phyloP scores from a whole-genome alignment of 2,797 vertebrate genomes.

The Remorina albescens region DNA sequence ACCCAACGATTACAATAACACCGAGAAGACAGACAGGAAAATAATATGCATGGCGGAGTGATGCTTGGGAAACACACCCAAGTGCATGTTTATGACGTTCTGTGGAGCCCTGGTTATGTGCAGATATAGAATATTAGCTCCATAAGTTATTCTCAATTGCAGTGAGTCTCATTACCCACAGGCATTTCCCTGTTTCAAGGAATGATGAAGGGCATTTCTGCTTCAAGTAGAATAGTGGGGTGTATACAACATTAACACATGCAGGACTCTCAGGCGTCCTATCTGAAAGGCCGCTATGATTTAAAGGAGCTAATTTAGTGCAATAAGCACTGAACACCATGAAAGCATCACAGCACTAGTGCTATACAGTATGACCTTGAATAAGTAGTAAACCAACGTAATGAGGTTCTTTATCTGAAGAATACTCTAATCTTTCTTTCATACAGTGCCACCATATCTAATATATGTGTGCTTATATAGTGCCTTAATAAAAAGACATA shows the following conservation, averaged over 20 bases:
- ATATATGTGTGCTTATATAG: slow-evolving; percentile 75
- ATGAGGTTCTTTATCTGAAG: slow-evolving; percentile 81
- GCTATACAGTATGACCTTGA: slow-evolving; percentile 81
- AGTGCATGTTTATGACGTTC: slow-evolving; percentile 81
- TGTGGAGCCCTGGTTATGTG: slow-evolving; percentile 77
- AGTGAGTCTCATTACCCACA: slow-evolving; percentile 84
- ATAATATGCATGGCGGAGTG: slow-evolving; percentile 75
- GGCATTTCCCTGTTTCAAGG: slow-evolving; percentile 80
- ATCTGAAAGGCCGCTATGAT: slow-evolving; percentile 81
- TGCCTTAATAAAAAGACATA: slow-evolving; percentile 81
- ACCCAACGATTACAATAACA: slow-evolving; percentile 62
- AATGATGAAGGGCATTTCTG: slow-evolving; percentile 80
- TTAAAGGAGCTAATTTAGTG: slow-evolving; percentile 87
- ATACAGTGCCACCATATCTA: slow-evolving; percentile 58
- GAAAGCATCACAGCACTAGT: slow-evolving; percentile 74
- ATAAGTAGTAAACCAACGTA: slow-evolving; percentile 85
- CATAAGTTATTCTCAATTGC: slow-evolving; percentile 87
- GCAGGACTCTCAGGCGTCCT: slow-evolving; percentile 82
- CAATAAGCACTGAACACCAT: slow-evolving; percentile 82
- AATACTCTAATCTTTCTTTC: slow-evolving; percentile 78
- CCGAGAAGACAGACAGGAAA: slow-evolving; percentile 69
- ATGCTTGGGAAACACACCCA: slow-evolving; percentile 78
- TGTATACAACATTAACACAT: slow-evolving; percentile 83
- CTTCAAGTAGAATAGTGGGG: slow-evolving; percentile 76
- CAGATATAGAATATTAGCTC: slow-evolving; percentile 87